A percentile compares a stretch with the other conserved stretches of the same genome.
phyloP scores from a whole-genome alignment of 2,113 vertebrate genomes.

The Nesoenas mayeri region DNA sequence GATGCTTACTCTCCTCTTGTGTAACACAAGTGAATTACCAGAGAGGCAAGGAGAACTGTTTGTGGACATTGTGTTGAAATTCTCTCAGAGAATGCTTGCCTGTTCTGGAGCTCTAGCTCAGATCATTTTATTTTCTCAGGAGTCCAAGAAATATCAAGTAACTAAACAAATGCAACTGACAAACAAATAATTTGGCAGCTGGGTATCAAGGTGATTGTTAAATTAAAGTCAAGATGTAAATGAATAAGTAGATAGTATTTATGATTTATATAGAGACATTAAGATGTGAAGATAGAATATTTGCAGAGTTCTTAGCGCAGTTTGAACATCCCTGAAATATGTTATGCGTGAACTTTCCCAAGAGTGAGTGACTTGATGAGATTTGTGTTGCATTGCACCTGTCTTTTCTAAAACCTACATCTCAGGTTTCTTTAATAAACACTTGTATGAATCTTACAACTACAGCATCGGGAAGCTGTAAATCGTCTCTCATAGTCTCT shows the following conservation, averaged over 20 bases:
- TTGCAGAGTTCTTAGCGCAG: neutral
- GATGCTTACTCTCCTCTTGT: neutral
- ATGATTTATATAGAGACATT: neutral
- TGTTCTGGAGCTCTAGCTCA: neutral
- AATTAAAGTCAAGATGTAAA: neutral
- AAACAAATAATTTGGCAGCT: neutral
- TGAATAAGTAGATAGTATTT: neutral
- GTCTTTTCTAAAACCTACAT: neutral
- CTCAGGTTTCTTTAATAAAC: neutral
- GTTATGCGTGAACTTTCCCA: accelerated
- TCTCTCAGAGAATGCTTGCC: neutral
- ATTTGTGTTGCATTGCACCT: neutral
- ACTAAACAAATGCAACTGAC: neutral
- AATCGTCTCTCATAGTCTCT: neutral
- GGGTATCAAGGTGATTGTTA: neutral
- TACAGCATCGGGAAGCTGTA: neutral
- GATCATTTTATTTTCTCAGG: neutral
- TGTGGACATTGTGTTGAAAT: neutral
- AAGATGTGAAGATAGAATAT: neutral
- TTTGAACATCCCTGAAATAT: neutral
- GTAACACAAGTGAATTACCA: neutral
- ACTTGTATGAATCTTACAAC: neutral
- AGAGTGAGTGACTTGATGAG: neutral
- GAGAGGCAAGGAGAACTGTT: neutral
- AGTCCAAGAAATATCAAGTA: neutral